These are phyloP conservation scores for Nasonia oneida DNA, from an alignment of 2,888 invertebrate genomes.

Conservation along the genomic window DNA sequence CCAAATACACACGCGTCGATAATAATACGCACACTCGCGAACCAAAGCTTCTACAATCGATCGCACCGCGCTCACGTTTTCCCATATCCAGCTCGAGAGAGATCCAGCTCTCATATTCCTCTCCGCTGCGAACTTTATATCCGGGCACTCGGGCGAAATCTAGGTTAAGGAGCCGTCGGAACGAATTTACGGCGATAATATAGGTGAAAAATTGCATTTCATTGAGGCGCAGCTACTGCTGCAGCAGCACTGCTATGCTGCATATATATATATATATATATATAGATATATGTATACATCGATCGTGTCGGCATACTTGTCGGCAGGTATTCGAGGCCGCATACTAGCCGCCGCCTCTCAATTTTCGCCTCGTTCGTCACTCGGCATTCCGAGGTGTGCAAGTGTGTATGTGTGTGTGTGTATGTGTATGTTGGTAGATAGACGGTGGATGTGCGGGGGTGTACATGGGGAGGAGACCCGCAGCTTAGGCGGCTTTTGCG, in stretches of 20 bases:
- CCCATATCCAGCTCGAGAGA: neutral
- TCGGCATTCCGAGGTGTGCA: neutral
- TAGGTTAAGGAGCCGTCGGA: constrained; percentile 70
- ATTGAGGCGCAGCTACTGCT: constrained; percentile 56
- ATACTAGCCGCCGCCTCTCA: constrained; percentile 29
- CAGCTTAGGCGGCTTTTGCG: neutral
- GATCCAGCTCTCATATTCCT: neutral
- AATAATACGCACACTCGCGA: too few relatives aligned
- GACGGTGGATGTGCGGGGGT: neutral
- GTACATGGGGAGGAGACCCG: neutral
- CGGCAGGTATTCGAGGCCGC: constrained; percentile 29
- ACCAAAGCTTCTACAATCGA: neutral
- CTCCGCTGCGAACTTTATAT: neutral
- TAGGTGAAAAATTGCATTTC: constrained; percentile 72
- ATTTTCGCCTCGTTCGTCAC: constrained; percentile 51
- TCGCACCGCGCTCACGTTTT: neutral
- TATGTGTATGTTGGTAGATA: neutral
- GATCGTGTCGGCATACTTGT: constrained; percentile 44
- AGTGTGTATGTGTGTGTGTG: neutral
- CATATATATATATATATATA: neutral
- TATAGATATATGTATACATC: neutral
- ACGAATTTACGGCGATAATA: constrained; percentile 72
- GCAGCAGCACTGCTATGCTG: too few relatives aligned
- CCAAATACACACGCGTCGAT: neutral
- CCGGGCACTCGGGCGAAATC: constrained; percentile 61